Percentiles rank a stretch among this genome's conserved stretches.
phyloP scores from a whole-genome alignment of 30 jellyfish, hydroid and myxozoan species.

The Cassiopea xamachana region DNA sequence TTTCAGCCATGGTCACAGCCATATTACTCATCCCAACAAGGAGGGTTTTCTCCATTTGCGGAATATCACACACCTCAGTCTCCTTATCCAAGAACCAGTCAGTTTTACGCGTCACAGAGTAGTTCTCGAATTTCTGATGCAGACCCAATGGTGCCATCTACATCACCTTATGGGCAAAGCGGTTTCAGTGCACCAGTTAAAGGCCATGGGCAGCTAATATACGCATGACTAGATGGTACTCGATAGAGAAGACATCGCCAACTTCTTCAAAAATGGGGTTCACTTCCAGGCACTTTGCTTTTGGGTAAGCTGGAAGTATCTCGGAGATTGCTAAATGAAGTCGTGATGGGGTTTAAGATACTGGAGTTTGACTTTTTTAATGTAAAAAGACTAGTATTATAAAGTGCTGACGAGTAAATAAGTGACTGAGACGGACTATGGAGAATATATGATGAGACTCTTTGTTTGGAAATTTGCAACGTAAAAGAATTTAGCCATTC shows the following conservation, averaged over 20 bases:
- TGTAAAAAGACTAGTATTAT: background rate
- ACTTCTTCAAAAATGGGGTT: too few species aligned
- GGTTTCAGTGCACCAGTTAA: slow-evolving; percentile 79
- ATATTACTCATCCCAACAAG: slow-evolving; percentile 82
- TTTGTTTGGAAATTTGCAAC: too few species aligned
- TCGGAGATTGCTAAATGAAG: slow-evolving; percentile 2
- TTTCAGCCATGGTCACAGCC: slow-evolving; percentile 95
- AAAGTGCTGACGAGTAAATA: background rate
- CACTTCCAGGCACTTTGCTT: slow-evolving; percentile 23
- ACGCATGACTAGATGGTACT: slow-evolving; percentile 65
- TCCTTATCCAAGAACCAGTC: slow-evolving; percentile 66
- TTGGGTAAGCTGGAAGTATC: slow-evolving; percentile 21
- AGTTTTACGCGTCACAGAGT: slow-evolving; percentile 53
- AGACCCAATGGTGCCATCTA: slow-evolving; percentile 64
- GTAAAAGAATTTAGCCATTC: too few species aligned
- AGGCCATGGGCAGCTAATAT: slow-evolving; percentile 82
- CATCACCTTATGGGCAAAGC: slow-evolving; percentile 77
- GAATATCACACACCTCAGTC: slow-evolving; percentile 82
- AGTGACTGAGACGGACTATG: background rate
- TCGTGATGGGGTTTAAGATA: background rate
- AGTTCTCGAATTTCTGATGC: slow-evolving; percentile 77
- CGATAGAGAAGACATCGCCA: background rate
- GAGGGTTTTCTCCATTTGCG: slow-evolving; percentile 87
- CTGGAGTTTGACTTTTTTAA: background rate
- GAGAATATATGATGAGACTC: too few species aligned